These are phyloP conservation scores for Callyntrura sp. DNA, from an alignment of 2,888 invertebrate species.

Conservation along the genomic window DNA sequence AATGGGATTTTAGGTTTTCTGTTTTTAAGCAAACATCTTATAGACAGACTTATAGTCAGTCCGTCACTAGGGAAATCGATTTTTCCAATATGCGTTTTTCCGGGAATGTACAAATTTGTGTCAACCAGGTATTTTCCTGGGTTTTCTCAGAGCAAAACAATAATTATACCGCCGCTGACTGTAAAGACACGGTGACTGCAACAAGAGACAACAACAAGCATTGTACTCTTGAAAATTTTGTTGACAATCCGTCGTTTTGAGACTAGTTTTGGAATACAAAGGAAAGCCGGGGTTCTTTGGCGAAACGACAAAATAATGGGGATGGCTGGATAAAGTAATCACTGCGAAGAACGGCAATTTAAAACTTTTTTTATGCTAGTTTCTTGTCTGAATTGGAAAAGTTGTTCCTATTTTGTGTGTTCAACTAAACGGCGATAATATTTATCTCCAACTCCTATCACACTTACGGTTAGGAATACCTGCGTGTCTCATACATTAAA, in stretches of 20 bases:
- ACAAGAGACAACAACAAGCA: not conserved
- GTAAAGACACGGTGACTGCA: not conserved
- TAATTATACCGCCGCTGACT: not conserved
- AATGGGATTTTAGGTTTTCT: conserved; percentile 39
- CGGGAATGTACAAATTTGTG: not conserved
- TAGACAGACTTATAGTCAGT: not conserved
- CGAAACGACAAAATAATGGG: not conserved
- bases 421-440: conserved; percentile 20
- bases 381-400: conserved; percentile 10
- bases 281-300: not conserved
- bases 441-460: not conserved
- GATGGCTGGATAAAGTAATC: conserved; percentile 24
- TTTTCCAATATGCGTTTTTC: conserved; percentile 2
- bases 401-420: not conserved
- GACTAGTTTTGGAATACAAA: not conserved
- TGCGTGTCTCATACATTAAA: not conserved
- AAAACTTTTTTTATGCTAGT: not conserved
- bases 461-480: not conserved
- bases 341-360: not conserved
- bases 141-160: not conserved
- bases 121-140: not conserved
- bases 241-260: not conserved
- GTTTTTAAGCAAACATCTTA: conserved; percentile 26
- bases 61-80: conserved; percentile 42
- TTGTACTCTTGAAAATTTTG: not conserved